A percentile compares a stretch with the other conserved stretches of the same genome.
Evolutionary conservation across 1,140 invertebrate species (phyloP).

Genomic region (Heliconius nattereri): DNA sequence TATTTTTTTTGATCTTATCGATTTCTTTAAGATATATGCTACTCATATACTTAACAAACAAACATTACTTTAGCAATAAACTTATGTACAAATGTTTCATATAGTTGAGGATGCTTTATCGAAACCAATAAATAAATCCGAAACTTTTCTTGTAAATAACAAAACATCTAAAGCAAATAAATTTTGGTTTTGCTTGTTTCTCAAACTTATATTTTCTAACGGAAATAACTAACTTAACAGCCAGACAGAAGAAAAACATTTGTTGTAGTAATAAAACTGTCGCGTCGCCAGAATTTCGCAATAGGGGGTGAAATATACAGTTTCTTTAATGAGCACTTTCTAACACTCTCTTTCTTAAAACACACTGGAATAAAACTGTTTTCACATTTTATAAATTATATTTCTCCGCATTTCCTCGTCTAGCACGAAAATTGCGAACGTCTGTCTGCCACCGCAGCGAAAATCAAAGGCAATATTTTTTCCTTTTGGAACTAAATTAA

Average conservation of each 20-base stretch:
- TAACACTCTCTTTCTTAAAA: constrained; percentile 13
- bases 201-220: constrained; percentile 30
- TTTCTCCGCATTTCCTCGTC: background rate
- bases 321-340: constrained; percentile 36
- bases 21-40: too few relatives aligned
- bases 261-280: constrained; percentile 42
- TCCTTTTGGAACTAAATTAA: constrained; percentile 6
- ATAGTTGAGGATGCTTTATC: background rate
- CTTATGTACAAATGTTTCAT: background rate
- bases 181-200: constrained; percentile 21
- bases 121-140: background rate
- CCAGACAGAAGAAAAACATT: constrained; percentile 42
- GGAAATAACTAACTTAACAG: constrained; percentile 38
- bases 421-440: background rate
- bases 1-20: too few relatives aligned
- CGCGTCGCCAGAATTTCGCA: constrained; percentile 27
- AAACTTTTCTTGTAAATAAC: background rate
- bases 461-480: constrained; percentile 5
- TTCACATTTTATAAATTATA: background rate
- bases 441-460: background rate
- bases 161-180: constrained; percentile 1
- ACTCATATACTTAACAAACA: background rate
- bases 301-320: constrained; percentile 27
- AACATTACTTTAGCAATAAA: background rate
- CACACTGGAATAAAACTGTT: constrained; percentile 18